A percentile compares a stretch with the other conserved stretches of the same genome.
Evolutionary conservation across 2,888 invertebrate species (phyloP).

Genomic region (Elegia similella): DNA sequence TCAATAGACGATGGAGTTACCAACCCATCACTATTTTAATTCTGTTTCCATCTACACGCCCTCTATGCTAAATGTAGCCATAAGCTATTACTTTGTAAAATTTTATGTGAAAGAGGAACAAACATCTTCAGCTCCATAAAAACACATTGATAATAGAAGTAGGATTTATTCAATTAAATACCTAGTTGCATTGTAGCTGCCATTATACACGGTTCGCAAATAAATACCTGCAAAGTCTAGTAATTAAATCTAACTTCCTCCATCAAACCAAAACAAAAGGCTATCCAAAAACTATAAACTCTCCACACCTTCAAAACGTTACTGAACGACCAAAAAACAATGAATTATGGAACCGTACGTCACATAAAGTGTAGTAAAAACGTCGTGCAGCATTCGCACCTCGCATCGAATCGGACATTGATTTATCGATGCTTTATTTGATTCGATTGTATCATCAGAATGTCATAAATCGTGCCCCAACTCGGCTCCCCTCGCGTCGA

Average conservation of each 20-base stretch:
- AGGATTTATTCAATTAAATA: too few species aligned
- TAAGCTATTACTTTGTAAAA: too few species aligned
- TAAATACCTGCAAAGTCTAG: too few species aligned
- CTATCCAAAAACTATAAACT: conserved; percentile 9
- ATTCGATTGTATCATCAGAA: conserved; percentile 80
- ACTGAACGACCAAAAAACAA: conserved; percentile 13
- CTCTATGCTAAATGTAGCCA: too few species aligned
- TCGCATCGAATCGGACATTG: conserved; percentile 67
- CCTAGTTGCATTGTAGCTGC: too few species aligned
- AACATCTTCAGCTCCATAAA: too few species aligned
- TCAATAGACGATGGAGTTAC: too few species aligned
- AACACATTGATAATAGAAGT: too few species aligned
- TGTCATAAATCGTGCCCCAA: conserved; percentile 71
- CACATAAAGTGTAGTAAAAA: conserved; percentile 29
- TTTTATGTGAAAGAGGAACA: too few species aligned
- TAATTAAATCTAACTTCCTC: not conserved
- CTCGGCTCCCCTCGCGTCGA: conserved; percentile 41
- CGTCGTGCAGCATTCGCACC: conserved; percentile 54
- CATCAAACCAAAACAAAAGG: not conserved
- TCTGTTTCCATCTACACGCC: too few species aligned
- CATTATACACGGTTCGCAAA: too few species aligned
- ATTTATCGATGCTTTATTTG: conserved; percentile 78
- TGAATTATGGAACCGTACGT: conserved; percentile 15
- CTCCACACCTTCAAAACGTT: conserved; percentile 10
- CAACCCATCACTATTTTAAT: too few species aligned